Evolutionary conservation across 2,113 vertebrate species (phyloP), one percentile per base, ranked within the genome.

Genomic region (Serilophus lunatus): DNA sequence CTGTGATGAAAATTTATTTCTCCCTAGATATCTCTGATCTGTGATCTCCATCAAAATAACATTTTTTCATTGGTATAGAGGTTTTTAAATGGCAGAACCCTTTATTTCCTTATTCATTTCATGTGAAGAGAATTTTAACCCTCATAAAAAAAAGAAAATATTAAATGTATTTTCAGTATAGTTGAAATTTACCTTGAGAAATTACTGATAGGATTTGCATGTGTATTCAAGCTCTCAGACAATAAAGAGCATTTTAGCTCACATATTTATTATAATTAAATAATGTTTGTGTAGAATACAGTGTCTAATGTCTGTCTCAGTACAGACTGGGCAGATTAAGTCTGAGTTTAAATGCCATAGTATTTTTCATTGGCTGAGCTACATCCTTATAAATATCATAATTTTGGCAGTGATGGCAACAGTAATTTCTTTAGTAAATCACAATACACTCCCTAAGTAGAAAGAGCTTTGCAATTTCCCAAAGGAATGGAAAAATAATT

Each of bases 361-460:
- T 69, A 47, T 82, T 95, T 91, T 95, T 87, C 57, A 71, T 19
- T 82, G 65, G 29, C 44, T 91, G 47, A 84, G 38, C 33, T 36
- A 35, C 56, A 28, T 63, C 42, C 17, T 87, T 75, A 82, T 6
- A 86, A 38, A 29, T 56, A 63, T 91, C 6, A 0, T 91, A 71
- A 89, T 84, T 96, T 78, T 82, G 81, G 60, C 64, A 92, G 64
- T 74, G 29, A 82, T 84, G 60, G 65, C 65, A 75, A n/a, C 13
- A 71, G 56, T 79, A 87, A 84, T 96, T 95, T 82, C 83, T 88
- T 81, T 31, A 75, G 56, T 91, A 95, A 96, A 84, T 91, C 69
- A 78, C 31, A 47, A 49, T 63, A 40, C 3, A 20, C 9, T 87
- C 10, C 51, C 33, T 79, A 79, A 89, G 54, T 13, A 51, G 47